Conservation (phyloP, 2,888 invertebrate genomes). For the Idaea straminata region DNA sequence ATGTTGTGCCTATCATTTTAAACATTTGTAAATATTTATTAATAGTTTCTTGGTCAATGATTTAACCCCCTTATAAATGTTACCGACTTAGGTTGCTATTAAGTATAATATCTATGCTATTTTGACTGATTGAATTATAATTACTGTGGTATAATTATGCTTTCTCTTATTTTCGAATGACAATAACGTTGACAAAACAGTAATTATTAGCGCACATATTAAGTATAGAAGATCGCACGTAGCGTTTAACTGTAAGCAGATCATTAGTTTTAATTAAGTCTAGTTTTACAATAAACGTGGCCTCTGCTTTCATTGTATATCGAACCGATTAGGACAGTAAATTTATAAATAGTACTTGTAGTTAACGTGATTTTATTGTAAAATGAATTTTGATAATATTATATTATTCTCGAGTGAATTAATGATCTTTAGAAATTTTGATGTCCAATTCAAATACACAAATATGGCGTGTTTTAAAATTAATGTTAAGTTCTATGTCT, state of each 20-base stretch:
- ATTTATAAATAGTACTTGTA: background rate
- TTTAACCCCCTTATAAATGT: too few relatives aligned
- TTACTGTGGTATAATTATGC: too few relatives aligned
- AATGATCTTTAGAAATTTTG: background rate
- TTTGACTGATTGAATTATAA: too few relatives aligned
- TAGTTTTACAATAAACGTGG: background rate
- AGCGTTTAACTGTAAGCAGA: background rate
- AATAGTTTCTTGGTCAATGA: too few relatives aligned
- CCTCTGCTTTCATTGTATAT: background rate
- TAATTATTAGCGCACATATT: background rate
- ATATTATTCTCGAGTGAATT: background rate
- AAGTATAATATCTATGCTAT: too few relatives aligned
- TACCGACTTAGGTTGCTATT: too few relatives aligned
- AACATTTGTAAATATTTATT: too few relatives aligned
- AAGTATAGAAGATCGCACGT: background rate
- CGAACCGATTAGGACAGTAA: background rate
- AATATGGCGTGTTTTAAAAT: background rate
- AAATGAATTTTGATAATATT: background rate
- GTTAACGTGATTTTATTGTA: background rate
- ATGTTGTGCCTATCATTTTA: too few relatives aligned
- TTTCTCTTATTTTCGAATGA: too few relatives aligned
- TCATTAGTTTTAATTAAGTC: background rate
- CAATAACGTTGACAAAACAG: too few relatives aligned
- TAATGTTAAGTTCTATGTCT: background rate
- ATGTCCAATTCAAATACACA: background rate